Percentiles rank a stretch among this genome's conserved stretches.
These are phyloP conservation scores for Chrysotoxum bicinctum DNA, from an alignment of 2,888 invertebrate species.

Conservation along the genomic window DNA sequence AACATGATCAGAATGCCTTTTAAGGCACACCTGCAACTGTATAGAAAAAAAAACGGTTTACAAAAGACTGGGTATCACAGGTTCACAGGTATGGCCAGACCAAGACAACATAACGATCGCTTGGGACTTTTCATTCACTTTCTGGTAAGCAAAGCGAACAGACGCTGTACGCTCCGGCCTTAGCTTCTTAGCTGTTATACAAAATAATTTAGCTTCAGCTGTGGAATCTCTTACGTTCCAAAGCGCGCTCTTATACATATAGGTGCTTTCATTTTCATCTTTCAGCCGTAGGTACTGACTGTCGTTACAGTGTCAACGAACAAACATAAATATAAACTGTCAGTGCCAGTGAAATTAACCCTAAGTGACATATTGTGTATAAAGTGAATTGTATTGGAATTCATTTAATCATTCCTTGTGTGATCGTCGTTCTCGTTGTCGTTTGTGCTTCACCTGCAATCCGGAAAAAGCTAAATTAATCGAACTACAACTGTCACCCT, in stretches of 20 bases:
- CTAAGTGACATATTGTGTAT: slow-evolving; percentile 48
- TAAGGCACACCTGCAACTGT: slow-evolving; percentile 25
- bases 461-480: slow-evolving; percentile 50
- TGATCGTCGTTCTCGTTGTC: slow-evolving; percentile 43
- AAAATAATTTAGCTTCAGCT: slow-evolving; percentile 7
- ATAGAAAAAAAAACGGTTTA: not conserved
- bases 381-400: slow-evolving; percentile 66
- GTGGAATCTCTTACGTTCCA: slow-evolving; percentile 32
- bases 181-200: slow-evolving; percentile 1
- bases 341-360: slow-evolving; percentile 51
- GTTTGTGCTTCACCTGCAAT: slow-evolving; percentile 28
- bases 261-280: slow-evolving; percentile 66
- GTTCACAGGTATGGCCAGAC: slow-evolving; percentile 9
- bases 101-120: slow-evolving; percentile 39
- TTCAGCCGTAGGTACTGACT: slow-evolving; percentile 29
- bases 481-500: slow-evolving; percentile 16
- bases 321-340: slow-evolving; percentile 28
- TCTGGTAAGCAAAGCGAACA: slow-evolving; percentile 61
- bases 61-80: slow-evolving; percentile 39
- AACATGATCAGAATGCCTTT: slow-evolving; percentile 9
- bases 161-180: slow-evolving; percentile 56
- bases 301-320: slow-evolving; percentile 45
- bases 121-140: slow-evolving; percentile 58
- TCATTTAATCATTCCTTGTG: slow-evolving; percentile 63
- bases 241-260: slow-evolving; percentile 42